Conservation (phyloP, 1,140 invertebrate species). For the Halesus radiatus region DNA sequence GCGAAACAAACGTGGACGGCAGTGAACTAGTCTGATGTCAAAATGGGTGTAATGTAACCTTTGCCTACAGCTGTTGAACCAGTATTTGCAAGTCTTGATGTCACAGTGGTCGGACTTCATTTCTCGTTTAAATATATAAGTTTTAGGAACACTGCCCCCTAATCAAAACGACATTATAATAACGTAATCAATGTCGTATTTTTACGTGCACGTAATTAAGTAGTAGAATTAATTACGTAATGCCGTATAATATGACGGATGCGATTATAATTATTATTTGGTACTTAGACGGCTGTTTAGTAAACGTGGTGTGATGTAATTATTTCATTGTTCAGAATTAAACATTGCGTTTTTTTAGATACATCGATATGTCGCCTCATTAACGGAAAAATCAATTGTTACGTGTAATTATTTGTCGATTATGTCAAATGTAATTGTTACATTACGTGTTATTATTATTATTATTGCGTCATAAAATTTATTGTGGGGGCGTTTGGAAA, state of each 20-base stretch:
- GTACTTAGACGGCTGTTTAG: not conserved
- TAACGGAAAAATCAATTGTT: not conserved
- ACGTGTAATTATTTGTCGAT: conserved; percentile 1
- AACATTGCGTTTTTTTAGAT: not conserved
- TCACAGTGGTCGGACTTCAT: too few species aligned
- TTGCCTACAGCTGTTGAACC: too few species aligned
- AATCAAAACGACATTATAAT: conserved; percentile 13
- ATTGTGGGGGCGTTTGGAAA: too few species aligned
- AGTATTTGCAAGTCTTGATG: too few species aligned
- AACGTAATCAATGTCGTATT: conserved; percentile 20
- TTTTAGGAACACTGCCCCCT: not conserved
- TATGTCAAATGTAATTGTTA: not conserved
- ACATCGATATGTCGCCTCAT: conserved; percentile 3
- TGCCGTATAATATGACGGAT: not conserved
- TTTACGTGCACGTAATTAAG: conserved; percentile 18
- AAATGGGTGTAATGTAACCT: too few species aligned
- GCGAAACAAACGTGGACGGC: too few species aligned
- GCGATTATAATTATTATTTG: conserved; percentile 8
- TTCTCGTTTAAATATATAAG: not conserved
- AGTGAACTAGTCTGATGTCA: too few species aligned
- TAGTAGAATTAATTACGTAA: not conserved
- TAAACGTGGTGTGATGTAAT: not conserved
- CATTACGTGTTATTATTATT: too few species aligned
- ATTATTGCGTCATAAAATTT: not conserved
- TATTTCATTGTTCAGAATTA: conserved; percentile 12